A percentile compares a stretch with the other conserved stretches of the same genome.
Conservation (phyloP, 2,113 vertebrate genomes). For the Dasyornis broadbenti region DNA sequence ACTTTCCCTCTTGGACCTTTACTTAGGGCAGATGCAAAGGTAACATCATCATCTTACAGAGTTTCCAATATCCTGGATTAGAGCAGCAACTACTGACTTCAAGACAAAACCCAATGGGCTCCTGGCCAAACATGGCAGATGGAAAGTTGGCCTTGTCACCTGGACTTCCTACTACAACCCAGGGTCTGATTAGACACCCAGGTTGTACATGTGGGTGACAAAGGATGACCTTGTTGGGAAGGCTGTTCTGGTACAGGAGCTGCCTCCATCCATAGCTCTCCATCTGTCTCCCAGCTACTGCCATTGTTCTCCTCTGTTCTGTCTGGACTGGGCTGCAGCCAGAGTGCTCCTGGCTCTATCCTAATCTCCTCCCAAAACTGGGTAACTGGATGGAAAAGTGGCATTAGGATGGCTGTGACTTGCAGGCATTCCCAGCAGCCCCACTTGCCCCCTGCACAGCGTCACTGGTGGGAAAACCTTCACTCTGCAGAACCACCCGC, state of each 20-base stretch:
- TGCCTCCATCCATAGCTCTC: neutral
- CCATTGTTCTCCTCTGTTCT: neutral
- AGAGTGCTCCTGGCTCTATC: neutral
- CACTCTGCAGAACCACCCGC: neutral
- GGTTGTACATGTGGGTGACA: neutral
- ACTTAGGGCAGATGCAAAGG: neutral
- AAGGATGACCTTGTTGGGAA: neutral
- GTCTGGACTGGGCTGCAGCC: neutral
- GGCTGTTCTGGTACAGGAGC: neutral
- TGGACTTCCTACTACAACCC: neutral
- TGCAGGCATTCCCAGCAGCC: neutral
- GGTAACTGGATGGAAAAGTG: neutral
- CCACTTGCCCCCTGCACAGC: accelerated
- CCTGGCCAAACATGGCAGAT: neutral
- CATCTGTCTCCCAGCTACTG: neutral
- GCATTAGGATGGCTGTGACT: neutral
- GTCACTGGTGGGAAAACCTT: neutral
- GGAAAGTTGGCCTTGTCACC: neutral
- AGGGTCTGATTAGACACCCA: neutral
- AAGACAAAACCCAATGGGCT: neutral
- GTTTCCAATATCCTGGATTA: neutral
- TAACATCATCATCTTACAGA: neutral
- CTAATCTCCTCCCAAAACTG: neutral
- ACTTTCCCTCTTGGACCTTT: neutral
- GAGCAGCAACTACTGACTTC: neutral